Evolutionary conservation across 2,888 invertebrate species (phyloP).

Genomic region (Dastarcus helophoroides): DNA sequence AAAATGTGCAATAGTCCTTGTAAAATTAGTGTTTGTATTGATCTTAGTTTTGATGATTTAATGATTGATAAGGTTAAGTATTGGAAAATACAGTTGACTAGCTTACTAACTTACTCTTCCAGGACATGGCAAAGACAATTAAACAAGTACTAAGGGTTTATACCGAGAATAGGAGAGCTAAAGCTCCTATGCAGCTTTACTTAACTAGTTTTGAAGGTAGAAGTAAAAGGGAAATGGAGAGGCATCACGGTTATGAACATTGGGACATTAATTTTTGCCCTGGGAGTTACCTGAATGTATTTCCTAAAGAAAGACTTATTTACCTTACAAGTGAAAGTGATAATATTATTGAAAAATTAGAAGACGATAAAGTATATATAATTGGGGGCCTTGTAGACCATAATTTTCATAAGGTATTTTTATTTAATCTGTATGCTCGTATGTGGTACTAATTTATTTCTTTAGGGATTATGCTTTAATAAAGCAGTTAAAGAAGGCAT

Average conservation of each 20-base stretch:
- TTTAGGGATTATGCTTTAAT: slow-evolving; percentile 72
- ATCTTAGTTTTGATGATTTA: slow-evolving; percentile 80
- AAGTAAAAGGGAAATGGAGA: slow-evolving; percentile 60
- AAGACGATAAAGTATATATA: slow-evolving; percentile 72
- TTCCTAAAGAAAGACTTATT: slow-evolving; percentile 66
- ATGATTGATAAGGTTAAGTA: slow-evolving; percentile 56
- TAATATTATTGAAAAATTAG: slow-evolving; percentile 63
- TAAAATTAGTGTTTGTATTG: slow-evolving; percentile 66
- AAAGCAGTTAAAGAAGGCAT: slow-evolving; percentile 70
- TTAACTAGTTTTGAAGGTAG: slow-evolving; percentile 69
- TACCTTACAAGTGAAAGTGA: slow-evolving; percentile 93
- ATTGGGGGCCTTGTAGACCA: slow-evolving; percentile 98
- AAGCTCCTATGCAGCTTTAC: slow-evolving; percentile 69
- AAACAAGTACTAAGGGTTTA: slow-evolving; percentile 88
- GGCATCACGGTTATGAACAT: slow-evolving; percentile 77
- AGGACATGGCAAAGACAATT: slow-evolving; percentile 76
- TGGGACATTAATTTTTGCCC: slow-evolving; percentile 80
- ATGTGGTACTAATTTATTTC: slow-evolving; percentile 11
- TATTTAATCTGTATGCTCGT: slow-evolving; percentile 1
- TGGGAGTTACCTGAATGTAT: slow-evolving; percentile 55
- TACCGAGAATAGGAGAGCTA: slow-evolving; percentile 74
- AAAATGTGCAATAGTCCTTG: slow-evolving; percentile 57
- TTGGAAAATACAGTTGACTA: slow-evolving; percentile 4
- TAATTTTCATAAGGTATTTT: slow-evolving; percentile 75
- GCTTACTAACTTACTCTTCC: slow-evolving; percentile 5